Base-by-base conservation (phyloP, 2,888 invertebrate species). In the Maniola hyperantus region DNA sequence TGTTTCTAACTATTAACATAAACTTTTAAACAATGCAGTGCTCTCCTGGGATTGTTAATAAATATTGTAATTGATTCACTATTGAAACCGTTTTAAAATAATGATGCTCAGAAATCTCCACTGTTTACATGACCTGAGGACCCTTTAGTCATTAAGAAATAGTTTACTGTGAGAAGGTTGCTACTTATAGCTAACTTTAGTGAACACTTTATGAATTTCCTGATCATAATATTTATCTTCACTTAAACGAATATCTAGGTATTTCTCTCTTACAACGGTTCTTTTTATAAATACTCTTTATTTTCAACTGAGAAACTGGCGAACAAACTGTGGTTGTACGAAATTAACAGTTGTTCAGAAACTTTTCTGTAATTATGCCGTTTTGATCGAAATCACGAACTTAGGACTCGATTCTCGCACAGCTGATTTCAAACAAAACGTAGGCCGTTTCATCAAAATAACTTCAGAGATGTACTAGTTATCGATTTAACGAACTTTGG, bases 1-100 rank as follows among this genome's bases (percentile, higher is more conserved):
- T 68, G 69, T 65, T 20, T 69, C 70, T 71, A 55, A 64, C 50
- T 72, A 70, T 73, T 72, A 68, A 67, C 71, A 69, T 71, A 71
- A 55, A 71, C 61, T 66, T 55, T 59, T 50, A 64, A 66, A 70
- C 70, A 70, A 68, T 60, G 60, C 64, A 53, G 61, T 66, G 50
- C 66, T 63, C 65, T 46, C 46, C 62, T 42, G 36, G 46, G 57
- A 68, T 67, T 71, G 71, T 63, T 71, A 66, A 68, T 68, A 71
- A 70, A 70, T 62, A 66, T 68, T 68, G 53, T 66, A 68, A 71
- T 71, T 65, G 62, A 71, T 68, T 64, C 71, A 68, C 36, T 61
- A 70, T 70, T 68, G 59, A 64, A 50, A 57, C 54, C 63, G 55
- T 67, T 69, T 65, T 67, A 68, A 67, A 39, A 61, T 68, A 58